Base-by-base conservation (phyloP, 2,113 vertebrate species). In the Phalacrocorax pelagicus region DNA sequence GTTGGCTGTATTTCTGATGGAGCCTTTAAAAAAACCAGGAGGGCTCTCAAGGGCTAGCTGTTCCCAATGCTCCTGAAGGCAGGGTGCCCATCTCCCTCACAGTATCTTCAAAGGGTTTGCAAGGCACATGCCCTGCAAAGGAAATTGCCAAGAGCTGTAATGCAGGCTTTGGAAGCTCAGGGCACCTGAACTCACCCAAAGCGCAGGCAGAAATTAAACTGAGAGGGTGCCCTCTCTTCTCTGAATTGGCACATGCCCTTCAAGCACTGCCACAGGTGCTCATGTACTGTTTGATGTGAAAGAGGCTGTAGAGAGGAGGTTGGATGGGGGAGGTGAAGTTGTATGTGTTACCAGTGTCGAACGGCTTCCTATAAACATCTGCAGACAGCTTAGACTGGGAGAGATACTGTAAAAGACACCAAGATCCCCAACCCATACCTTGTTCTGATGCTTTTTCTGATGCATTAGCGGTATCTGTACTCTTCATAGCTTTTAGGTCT, bases 401-500 rank as follows among this genome's bases (percentile, higher is more conserved):
- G 12, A 10, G 21, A 54, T 51, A 34, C 12, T 38, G 29, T 29
- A 40, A 49, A 85, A 80, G 19, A 72, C 36, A 57, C 13, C 0
- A 5, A 52, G 49, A 47, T 73, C 23, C 34, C 32, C 17, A 77
- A 6, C 1, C 2, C 84, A 34, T 96, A 97, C 96, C 95, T 95
- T 94, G 89, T 63, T 94, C 92, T 0, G 3, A 32, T 38, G 78
- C 7, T 87, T 95, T 95, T 79, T 54, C 89, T 54, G 87, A 15
- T 44, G 59, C 8, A 1, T 86, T 77, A 58, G 55, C 0, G 0
- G 23, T 44, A 14, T 54, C 78, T 54, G 38, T 42, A 23, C 10
- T 91, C 81, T 82, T 97, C 3, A 0, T 22, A 74, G 21, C 18
- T 87, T 95, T 97, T 40, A 82, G 67, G 38, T 91, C 89, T 74